These are phyloP conservation scores for Pycnonotus jocosus DNA, from an alignment of 2,113 vertebrate genomes.

Conservation along the genomic window DNA sequence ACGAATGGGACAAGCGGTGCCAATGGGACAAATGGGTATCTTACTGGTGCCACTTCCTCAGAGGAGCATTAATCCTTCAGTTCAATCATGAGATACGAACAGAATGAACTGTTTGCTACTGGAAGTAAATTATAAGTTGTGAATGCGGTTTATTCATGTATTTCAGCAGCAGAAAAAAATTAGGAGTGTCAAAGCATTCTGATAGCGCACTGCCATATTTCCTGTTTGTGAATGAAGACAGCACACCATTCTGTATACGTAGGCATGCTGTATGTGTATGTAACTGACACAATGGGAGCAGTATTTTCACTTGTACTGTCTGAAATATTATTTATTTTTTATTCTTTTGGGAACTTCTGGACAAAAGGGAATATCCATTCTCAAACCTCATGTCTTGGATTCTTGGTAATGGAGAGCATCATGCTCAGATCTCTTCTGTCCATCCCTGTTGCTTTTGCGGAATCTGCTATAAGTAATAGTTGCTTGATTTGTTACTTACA, in stretches of 20 bases:
- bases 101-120: slow-evolving; percentile 81
- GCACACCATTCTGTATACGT: slow-evolving; percentile 76
- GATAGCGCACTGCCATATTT: slow-evolving; percentile 78
- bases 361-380: slow-evolving; percentile 63
- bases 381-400: slow-evolving; percentile 63
- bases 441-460: slow-evolving; percentile 42
- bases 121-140: slow-evolving; percentile 80
- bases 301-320: slow-evolving; percentile 81
- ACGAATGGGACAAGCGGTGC: slow-evolving; percentile 88
- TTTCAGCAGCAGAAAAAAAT: slow-evolving; percentile 73
- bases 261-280: slow-evolving; percentile 86
- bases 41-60: slow-evolving; percentile 77
- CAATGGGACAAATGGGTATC: slow-evolving; percentile 90
- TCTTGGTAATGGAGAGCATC: slow-evolving; percentile 65
- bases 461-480: slow-evolving; percentile 39
- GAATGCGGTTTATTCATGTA: slow-evolving; percentile 79
- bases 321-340: slow-evolving; percentile 86
- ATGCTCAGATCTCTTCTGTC: slow-evolving; percentile 51
- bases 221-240: slow-evolving; percentile 79
- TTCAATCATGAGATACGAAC: slow-evolving; percentile 61
- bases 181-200: slow-evolving; percentile 76
- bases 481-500: slow-evolving; percentile 62
- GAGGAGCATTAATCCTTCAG: slow-evolving; percentile 83
- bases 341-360: slow-evolving; percentile 76
- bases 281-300: slow-evolving; percentile 80